These are phyloP conservation scores for Recurvirostra avosetta DNA, from an alignment of 2,113 vertebrate species.

Conservation along the genomic window DNA sequence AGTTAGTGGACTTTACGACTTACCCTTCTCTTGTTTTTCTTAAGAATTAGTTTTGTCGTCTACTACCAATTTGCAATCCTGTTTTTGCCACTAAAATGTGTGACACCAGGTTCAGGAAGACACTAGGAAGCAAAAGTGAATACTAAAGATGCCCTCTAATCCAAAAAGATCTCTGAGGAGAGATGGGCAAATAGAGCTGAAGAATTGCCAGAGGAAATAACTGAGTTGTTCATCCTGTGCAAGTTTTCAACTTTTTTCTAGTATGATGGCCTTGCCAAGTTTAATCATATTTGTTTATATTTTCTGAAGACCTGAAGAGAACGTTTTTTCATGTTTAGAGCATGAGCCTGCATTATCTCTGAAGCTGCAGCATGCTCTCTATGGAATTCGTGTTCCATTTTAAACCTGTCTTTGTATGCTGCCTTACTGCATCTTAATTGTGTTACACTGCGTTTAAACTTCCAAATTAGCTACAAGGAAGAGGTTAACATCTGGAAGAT, in stretches of 20 bases:
- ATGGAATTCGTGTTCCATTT: neutral
- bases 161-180: neutral
- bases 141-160: neutral
- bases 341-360: neutral
- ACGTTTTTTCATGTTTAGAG: neutral
- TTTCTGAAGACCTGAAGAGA: neutral
- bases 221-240: neutral
- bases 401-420: neutral
- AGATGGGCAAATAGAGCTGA: neutral
- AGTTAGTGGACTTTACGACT: neutral
- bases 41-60: neutral
- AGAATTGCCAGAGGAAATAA: neutral
- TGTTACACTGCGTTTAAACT: neutral
- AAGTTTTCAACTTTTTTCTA: neutral
- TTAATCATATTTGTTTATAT: neutral
- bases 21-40: neutral
- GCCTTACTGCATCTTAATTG: no score
- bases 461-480: neutral
- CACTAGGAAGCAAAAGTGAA: neutral
- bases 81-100: neutral
- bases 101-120: neutral
- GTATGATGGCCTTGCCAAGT: neutral
- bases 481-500: neutral
- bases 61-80: neutral
- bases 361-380: neutral